A percentile compares a stretch with the other conserved stretches of the same genome.
Evolutionary conservation across 2,888 invertebrate genomes (phyloP).

Genomic region (Leucophenga montana): DNA sequence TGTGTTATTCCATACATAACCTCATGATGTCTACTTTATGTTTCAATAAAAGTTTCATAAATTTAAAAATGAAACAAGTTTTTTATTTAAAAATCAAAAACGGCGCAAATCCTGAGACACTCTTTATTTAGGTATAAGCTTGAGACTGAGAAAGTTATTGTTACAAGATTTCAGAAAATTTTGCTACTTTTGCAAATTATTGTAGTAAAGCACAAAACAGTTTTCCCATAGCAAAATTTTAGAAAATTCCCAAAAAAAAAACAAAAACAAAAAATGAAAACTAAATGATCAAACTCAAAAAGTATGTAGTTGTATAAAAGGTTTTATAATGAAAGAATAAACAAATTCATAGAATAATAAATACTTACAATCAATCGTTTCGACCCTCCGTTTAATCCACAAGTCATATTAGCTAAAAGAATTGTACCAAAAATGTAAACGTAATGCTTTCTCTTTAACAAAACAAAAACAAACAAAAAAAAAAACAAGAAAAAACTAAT

Average conservation of each 20-base stretch:
- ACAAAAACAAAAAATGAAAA: too few species aligned
- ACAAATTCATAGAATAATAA: not conserved
- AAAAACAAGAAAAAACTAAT: not conserved
- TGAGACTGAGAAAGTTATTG: constrained; percentile 6
- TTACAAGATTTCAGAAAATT: not conserved
- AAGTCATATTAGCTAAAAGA: constrained; percentile 15
- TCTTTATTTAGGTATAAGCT: not conserved
- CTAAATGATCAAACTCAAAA: too few species aligned
- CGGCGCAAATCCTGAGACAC: too few species aligned
- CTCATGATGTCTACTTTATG: too few species aligned
- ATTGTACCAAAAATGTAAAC: constrained; percentile 59
- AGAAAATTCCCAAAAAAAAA: not conserved
- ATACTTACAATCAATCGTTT: constrained; percentile 47
- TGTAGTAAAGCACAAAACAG: not conserved
- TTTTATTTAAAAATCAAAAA: too few species aligned
- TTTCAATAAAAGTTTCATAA: too few species aligned
- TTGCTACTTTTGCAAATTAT: not conserved
- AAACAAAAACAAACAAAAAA: too few species aligned
- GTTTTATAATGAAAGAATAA: not conserved
- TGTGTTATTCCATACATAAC: too few species aligned
- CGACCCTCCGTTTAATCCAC: constrained; percentile 62
- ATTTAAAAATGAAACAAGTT: too few species aligned
- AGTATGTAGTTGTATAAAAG: constrained; percentile 3
- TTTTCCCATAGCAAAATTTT: constrained; percentile 1
- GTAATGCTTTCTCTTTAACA: constrained; percentile 21